Evolutionary conservation across 2,888 invertebrate species (phyloP), one percentile per base, ranked within the genome.

Genomic region (Pandemis corylana): DNA sequence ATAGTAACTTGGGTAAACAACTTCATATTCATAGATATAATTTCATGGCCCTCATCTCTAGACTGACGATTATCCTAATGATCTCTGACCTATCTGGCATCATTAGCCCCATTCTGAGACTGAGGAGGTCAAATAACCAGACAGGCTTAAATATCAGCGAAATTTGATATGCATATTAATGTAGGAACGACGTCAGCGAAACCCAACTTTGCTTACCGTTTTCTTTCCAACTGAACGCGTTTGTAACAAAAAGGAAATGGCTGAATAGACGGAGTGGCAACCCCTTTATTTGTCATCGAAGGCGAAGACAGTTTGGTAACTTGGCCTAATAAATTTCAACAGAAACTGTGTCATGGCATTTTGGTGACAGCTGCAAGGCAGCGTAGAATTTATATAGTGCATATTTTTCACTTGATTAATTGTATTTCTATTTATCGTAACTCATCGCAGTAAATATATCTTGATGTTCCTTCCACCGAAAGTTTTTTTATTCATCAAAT

Each of bases 61-160:
- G 65, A 73, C 69, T 65, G 59, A 59, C 69, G 65, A 69, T 73
- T 68, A 61, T 65, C 64, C 68, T 73, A 69, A 73, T 64, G 73
- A 69, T 51, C 73, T 64, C 46, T 65, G 73, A 64, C 68, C 73
- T 68, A 69, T 69, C 64, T 69, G 65, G 59, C 59, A 49, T 61
- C 73, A 65, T 65, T 73, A 73, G 65, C 68, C 69, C 62, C 28
- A 5, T 28, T 56, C 64, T 46, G 56, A 59, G 51, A 20, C 42
- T 66, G 13, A 41, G 20, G 36, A 67, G 62, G 44, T 59, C 51
- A 59, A 64, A 64, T 49, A 56, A 68, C 28, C 49, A 69, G 64
- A 68, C 68, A 20, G 15, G 44, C n/a, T 53, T 13, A 41, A 59
- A 49, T 68, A 67, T 53, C 10, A 67, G 15, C 49, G 41, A 67